Evolutionary conservation across 1,140 invertebrate species (phyloP), one percentile per base, ranked within the genome.

Genomic region (Charaxes varanes): DNA sequence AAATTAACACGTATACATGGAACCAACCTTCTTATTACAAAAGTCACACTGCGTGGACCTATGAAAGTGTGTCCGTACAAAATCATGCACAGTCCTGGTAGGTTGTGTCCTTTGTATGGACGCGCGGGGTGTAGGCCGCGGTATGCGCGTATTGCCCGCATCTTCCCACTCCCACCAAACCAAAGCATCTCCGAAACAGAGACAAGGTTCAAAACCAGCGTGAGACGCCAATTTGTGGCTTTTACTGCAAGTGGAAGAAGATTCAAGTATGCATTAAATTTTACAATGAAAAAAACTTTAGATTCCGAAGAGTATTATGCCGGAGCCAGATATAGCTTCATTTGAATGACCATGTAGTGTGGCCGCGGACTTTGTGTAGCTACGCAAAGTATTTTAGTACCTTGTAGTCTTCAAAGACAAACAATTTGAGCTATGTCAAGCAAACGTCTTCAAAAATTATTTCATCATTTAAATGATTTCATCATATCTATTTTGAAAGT

Each of bases 151-250:
- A 1, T 55, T 58, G 6, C 77, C 74, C 2, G 69, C 67, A 3
- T 84, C 78, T 31, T 86, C 79, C 90, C 92, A 94, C 17, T 89
- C 83, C 73, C 97, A 96, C n/a, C 91, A 92, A 0, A 97, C 81
- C 2, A 94, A 86, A 22, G 96, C 90, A 65, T 97, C 95, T 1
- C 96, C 96, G 63, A 94, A 96, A 70, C 95, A 97, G 5, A 97
- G 86, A 16, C 90, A 90, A 2, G 93, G 91, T 72, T 97, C 94
- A 74, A 97, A 97, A 6, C 96, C 96, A 0, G 93, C 93, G 82
- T 91, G 93, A 15, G 80, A 86, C 19, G 88, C 87, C 46, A 92
- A 84, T 28, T 88, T 87, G 62, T 90, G 87, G 41, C 73, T 86
- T 68, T 87, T 87, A 41, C 90, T 92, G 83, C 60, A 63, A 47